phyloP scores from a whole-genome alignment of 2,888 invertebrate species.

The Coremacera marginata region DNA sequence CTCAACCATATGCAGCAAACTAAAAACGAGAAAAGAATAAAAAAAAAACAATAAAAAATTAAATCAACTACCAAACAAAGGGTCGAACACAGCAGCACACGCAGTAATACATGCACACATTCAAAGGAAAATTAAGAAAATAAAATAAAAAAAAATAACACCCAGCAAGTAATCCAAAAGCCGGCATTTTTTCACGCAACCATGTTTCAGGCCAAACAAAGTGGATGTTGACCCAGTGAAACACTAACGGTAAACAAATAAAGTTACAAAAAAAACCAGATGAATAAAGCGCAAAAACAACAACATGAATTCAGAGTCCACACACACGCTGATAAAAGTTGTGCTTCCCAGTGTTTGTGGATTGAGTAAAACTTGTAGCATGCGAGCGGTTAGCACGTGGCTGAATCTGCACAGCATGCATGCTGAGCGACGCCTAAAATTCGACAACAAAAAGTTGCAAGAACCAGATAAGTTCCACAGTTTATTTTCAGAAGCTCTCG shows the following conservation, averaged over 20 bases:
- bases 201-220: constrained; percentile 47
- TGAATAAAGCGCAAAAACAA: constrained; percentile 26
- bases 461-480: constrained; percentile 24
- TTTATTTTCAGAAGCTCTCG: constrained; percentile 29
- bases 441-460: constrained; percentile 22
- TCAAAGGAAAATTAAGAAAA: not conserved
- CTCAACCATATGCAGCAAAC: not conserved
- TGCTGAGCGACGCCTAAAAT: constrained; percentile 24
- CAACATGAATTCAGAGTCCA: constrained; percentile 17
- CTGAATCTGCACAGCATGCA: constrained; percentile 23
- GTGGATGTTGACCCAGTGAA: constrained; percentile 63
- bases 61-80: constrained; percentile 4
- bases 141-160: not conserved
- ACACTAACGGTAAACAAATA: constrained; percentile 50
- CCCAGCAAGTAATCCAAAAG: constrained; percentile 19
- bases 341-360: not conserved
- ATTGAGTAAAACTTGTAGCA: constrained; percentile 32
- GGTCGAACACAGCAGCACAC: not conserved
- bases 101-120: not conserved
- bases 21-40: not conserved
- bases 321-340: constrained; percentile 16
- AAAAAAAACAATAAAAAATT: not conserved
- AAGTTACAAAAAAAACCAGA: constrained; percentile 7
- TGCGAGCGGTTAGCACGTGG: not conserved
- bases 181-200: constrained; percentile 9